Conservation (phyloP, 2,797 vertebrate species). For the Muraenolepis orangiensis region DNA sequence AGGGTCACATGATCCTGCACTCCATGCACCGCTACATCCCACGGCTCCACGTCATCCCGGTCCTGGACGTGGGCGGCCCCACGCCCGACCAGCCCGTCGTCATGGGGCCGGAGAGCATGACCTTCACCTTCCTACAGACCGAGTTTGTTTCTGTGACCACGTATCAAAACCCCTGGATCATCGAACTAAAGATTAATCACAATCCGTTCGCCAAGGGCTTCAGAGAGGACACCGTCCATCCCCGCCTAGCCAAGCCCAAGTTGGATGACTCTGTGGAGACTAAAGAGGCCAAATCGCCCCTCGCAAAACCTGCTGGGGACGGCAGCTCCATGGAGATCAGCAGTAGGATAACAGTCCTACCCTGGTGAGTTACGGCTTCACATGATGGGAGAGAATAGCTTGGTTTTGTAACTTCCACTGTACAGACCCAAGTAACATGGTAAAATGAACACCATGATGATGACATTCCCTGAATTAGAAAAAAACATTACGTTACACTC, state of each 20-base stretch:
- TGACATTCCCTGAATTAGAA: neutral
- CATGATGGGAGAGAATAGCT: neutral
- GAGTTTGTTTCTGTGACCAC: slow-evolving; percentile 92
- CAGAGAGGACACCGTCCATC: slow-evolving; percentile 79
- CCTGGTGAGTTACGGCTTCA: neutral
- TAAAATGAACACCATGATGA: neutral
- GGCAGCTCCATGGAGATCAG: neutral
- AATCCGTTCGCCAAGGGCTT: slow-evolving; percentile 95
- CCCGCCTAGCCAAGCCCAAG: slow-evolving; percentile 54
- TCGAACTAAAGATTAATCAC: slow-evolving; percentile 92
- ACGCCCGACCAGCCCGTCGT: slow-evolving; percentile 74
- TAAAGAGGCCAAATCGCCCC: neutral
- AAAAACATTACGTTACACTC: neutral
- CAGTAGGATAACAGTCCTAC: neutral
- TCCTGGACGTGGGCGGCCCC: slow-evolving; percentile 50
- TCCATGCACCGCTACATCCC: slow-evolving; percentile 77
- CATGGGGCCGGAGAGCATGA: slow-evolving; percentile 81
- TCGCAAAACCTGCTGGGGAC: neutral
- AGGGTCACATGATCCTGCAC: slow-evolving; percentile 78
- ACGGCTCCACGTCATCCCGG: slow-evolving; percentile 82
- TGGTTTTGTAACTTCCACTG: neutral
- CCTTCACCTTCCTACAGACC: slow-evolving; percentile 89
- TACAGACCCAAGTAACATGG: neutral
- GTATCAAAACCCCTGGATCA: slow-evolving; percentile 92
- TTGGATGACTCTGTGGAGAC: slow-evolving; percentile 38